Conservation (phyloP, 2,888 invertebrate species). For the Drosophila suboccidentalis region DNA sequence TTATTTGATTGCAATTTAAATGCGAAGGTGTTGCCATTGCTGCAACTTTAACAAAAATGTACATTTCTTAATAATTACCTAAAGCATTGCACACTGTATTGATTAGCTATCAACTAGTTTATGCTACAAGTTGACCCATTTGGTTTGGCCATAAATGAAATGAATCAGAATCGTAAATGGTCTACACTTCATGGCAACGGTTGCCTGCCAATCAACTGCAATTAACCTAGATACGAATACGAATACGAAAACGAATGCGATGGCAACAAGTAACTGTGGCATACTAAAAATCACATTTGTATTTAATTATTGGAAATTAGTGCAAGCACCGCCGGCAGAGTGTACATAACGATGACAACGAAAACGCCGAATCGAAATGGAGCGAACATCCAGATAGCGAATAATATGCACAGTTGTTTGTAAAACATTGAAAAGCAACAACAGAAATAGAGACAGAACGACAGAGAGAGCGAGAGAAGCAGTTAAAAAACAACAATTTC, state of each 20-base stretch:
- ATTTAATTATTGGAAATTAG: slow-evolving; percentile 70
- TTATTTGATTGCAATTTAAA: slow-evolving; percentile 77
- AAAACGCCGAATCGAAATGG: not conserved
- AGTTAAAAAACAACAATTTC: not conserved
- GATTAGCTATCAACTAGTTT: slow-evolving; percentile 31
- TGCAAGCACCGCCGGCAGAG: slow-evolving; percentile 33
- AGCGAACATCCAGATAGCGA: not conserved
- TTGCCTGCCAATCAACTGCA: slow-evolving; percentile 61
- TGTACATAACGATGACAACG: slow-evolving; percentile 38
- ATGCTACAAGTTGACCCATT: slow-evolving; percentile 38
- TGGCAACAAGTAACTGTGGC: slow-evolving; percentile 56
- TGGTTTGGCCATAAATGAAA: slow-evolving; percentile 34
- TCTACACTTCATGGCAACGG: slow-evolving; percentile 45
- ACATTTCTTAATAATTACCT: not conserved
- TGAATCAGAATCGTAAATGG: slow-evolving; percentile 23
- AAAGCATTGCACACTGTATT: slow-evolving; percentile 7
- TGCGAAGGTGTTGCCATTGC: slow-evolving; percentile 38
- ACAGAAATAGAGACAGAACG: not conserved
- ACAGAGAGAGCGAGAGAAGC: not conserved
- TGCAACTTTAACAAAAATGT: not conserved
- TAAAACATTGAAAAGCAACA: slow-evolving; percentile 36
- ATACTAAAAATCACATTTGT: slow-evolving; percentile 69
- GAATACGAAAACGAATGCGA: not conserved
- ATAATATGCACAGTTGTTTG: slow-evolving; percentile 21
- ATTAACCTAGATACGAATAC: slow-evolving; percentile 62